Base-by-base conservation (phyloP, 2,888 invertebrate genomes). In the Drosophila macrospina region DNA sequence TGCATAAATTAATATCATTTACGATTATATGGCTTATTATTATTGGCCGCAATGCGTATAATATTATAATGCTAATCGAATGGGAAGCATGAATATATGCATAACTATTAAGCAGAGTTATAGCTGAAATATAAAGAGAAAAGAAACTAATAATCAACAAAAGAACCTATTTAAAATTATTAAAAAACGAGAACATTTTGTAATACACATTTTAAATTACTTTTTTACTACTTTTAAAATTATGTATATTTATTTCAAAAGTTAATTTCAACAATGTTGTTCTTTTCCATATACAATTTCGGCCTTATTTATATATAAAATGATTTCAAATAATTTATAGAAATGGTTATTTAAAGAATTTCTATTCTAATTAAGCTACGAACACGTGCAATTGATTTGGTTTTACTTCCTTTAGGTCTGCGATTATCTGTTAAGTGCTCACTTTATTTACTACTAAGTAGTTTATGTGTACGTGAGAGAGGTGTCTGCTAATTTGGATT, bases 401-500 rank as follows among this genome's bases (percentile, higher is more conserved):
- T 36, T 28, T 5, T 11, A 32, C 10, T 42, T 54, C 6, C 10
- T 10, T 13, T n/a, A 15, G 2, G 20, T 11, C 10, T 11, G 39
- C 24, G 30, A 34, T 32, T 20, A 39, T 24, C 32, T 59, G 26
- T 20, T 16, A 51, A 57, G n/a, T 50, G 44, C 13, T 32, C 7
- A 28, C 1, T 44, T 20, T 34, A 44, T 20, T 36, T 37, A n/a
- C 8, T 8, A 26, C 24, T 56, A 44, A 44, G n/a, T n/a, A n/a
- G n/a, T n/a, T n/a, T 44, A 24, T 20, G 6, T 10, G n/a, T 54
- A 8, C 34, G 26, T 13, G 15, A 10, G 28, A 11, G 11, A 47
- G 16, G 30, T 32, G 42, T 45, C 4, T 16, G 61, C 45, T 61
- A 54, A 54, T 54, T 61, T 45, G 54, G 54, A 44, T 61, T 61